phyloP scores from a whole-genome alignment of 2,888 invertebrate genomes.

The Leptinotarsa haldemani region DNA sequence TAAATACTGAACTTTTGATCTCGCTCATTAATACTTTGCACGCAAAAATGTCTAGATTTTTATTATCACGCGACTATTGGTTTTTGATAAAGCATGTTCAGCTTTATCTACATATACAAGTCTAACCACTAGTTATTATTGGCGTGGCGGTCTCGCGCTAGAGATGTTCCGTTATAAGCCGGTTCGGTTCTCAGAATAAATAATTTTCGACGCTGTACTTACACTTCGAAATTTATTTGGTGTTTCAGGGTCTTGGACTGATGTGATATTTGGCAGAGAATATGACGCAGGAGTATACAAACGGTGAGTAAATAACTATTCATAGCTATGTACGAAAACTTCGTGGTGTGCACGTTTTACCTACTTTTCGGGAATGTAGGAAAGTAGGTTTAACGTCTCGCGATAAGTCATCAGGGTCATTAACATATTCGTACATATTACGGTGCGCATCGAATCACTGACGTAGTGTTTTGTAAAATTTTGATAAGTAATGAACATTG shows the following conservation, averaged over 20 bases:
- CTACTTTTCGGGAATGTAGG: slow-evolving; percentile 12
- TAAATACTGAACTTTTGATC: neutral
- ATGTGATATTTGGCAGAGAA: slow-evolving; percentile 28
- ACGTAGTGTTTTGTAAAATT: neutral
- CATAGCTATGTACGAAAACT: neutral
- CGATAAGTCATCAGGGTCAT: slow-evolving; percentile 8
- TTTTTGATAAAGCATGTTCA: slow-evolving; percentile 7
- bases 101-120: slow-evolving; percentile 10
- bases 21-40: neutral
- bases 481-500: neutral
- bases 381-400: slow-evolving; percentile 6
- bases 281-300: slow-evolving; percentile 23
- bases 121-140: slow-evolving; percentile 6
- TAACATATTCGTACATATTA: slow-evolving; percentile 7
- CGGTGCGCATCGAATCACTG: neutral
- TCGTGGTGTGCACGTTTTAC: neutral
- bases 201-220: neutral
- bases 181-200: neutral
- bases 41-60: neutral
- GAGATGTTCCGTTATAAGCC: slow-evolving; percentile 8
- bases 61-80: neutral
- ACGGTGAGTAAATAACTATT: slow-evolving; percentile 26
- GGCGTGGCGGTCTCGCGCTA: neutral
- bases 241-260: slow-evolving; percentile 19
- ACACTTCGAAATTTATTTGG: slow-evolving; percentile 13